Percentiles rank a stretch among this genome's conserved stretches.
Evolutionary conservation across 2,113 vertebrate species (phyloP).

Genomic region (Oophaga pumilio): DNA sequence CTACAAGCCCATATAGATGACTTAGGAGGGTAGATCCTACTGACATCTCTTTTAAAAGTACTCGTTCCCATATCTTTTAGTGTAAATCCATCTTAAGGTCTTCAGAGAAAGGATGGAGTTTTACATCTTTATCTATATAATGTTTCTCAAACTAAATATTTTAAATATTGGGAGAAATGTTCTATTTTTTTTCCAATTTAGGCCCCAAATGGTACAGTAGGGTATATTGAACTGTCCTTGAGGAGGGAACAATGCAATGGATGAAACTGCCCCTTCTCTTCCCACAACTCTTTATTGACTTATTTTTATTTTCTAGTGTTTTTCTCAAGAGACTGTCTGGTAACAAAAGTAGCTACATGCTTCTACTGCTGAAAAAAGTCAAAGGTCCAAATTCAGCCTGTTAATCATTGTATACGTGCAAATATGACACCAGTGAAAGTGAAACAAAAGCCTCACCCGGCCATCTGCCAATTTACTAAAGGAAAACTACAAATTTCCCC

Average conservation of each 20-base stretch:
- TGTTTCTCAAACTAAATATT: no score
- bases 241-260: neutral
- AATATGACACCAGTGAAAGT: neutral
- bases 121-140: no score
- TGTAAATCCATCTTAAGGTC: no score
- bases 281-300: neutral
- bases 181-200: neutral
- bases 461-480: neutral
- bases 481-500: neutral
- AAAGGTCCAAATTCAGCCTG: neutral
- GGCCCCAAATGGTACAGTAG: neutral
- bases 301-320: neutral
- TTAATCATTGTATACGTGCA: neutral
- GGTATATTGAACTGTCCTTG: neutral
- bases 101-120: no score
- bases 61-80: no score
- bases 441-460: neutral
- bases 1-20: no score
- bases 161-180: neutral
- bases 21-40: no score
- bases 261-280: neutral
- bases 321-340: neutral
- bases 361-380: conserved; percentile 2
- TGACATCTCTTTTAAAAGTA: no score
- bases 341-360: neutral